Evolutionary conservation across 1,140 invertebrate species (phyloP).

Genomic region (Bombus confusus): DNA sequence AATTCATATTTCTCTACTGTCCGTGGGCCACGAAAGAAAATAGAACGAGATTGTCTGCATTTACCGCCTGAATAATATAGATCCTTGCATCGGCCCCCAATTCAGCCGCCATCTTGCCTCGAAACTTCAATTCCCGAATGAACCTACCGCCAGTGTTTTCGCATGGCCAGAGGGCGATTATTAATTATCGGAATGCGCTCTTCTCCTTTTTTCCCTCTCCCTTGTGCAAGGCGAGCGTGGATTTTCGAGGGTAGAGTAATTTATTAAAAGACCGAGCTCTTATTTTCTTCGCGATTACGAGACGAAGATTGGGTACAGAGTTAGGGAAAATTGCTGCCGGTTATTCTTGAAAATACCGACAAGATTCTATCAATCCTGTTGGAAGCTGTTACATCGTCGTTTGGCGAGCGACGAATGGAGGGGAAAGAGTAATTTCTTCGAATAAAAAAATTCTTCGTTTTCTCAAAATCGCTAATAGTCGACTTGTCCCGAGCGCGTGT

Average conservation of each 20-base stretch:
- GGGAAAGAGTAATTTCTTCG: no score
- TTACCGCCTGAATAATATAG: slow-evolving; percentile 17
- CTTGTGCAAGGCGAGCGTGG: not conserved
- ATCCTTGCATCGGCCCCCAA: no score
- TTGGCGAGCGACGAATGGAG: no score
- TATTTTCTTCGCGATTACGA: no score
- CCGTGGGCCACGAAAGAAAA: slow-evolving; percentile 1
- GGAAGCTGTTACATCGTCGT: accelerated
- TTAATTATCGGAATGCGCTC: not conserved
- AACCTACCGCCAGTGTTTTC: not conserved
- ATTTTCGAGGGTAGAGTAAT: no score
- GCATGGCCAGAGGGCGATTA: accelerated
- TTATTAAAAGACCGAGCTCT: no score
- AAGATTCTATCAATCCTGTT: no score
- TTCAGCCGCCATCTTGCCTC: not conserved
- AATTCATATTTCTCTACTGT: slow-evolving; percentile 68
- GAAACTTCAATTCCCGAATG: not conserved
- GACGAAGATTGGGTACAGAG: no score
- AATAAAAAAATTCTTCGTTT: no score
- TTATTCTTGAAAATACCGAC: no score
- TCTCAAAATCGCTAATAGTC: no score
- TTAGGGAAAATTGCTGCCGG: accelerated
- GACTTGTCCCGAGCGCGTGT: no score
- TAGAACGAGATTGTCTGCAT: slow-evolving; percentile 52
- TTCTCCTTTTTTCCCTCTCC: not conserved